phyloP scores from a whole-genome alignment of 2,113 vertebrate genomes.

The Chaenocephalus aceratus region DNA sequence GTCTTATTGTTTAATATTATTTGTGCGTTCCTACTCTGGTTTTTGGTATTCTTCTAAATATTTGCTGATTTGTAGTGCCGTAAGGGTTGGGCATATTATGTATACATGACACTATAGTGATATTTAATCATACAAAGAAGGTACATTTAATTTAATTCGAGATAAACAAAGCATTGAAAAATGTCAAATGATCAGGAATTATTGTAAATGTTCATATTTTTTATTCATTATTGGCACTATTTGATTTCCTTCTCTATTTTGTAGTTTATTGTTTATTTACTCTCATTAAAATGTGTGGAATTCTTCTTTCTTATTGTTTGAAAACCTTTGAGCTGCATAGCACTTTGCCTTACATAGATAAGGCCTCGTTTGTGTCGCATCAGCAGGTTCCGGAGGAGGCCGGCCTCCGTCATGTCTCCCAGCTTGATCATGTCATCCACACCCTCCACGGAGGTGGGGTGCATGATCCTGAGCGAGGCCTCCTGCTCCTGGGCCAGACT shows the following conservation, averaged over 20 bases:
- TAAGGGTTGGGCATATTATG: too few relatives aligned
- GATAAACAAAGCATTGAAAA: neutral
- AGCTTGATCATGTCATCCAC: slow-evolving; percentile 96
- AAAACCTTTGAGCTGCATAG: neutral
- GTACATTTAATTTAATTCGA: neutral
- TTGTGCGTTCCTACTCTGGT: neutral
- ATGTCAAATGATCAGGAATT: neutral
- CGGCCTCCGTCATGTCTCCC: slow-evolving; percentile 92
- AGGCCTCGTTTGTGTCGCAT: slow-evolving; percentile 88
- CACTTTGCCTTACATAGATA: slow-evolving; percentile 89
- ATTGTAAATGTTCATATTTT: too few relatives aligned
- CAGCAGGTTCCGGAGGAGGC: slow-evolving; percentile 92
- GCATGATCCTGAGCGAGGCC: slow-evolving; percentile 87
- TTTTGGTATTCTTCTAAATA: neutral
- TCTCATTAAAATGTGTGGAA: too few relatives aligned
- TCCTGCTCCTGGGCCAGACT: slow-evolving; percentile 79
- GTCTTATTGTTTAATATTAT: neutral
- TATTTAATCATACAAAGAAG: too few relatives aligned
- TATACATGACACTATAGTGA: too few relatives aligned
- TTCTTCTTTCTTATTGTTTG: too few relatives aligned
- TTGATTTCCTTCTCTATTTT: too few relatives aligned
- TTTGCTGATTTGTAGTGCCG: too few relatives aligned
- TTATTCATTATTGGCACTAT: too few relatives aligned
- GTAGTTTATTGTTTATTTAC: too few relatives aligned
- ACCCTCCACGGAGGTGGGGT: slow-evolving; percentile 89